Percentiles rank a stretch among this genome's conserved stretches.
Conservation (phyloP, 37 sponge, comb jelly and placozoan species). For the Agelas oroides region DNA sequence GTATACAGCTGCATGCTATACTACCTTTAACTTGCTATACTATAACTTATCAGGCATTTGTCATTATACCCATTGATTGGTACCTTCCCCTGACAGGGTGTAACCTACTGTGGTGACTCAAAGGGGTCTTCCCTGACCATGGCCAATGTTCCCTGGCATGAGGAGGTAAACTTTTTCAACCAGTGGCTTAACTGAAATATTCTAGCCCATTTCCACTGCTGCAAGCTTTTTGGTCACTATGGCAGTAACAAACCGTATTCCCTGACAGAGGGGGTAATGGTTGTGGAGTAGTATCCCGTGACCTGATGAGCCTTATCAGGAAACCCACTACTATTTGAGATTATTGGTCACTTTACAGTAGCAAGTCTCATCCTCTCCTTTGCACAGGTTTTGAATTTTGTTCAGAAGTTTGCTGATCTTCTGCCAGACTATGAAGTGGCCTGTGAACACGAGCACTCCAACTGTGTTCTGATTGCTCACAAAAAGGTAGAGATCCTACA, state of each 20-base stretch:
- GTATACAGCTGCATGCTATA: too few species aligned
- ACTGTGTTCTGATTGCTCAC: constrained; percentile 94
- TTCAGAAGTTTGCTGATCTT: constrained; percentile 76
- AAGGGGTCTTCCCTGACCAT: constrained; percentile 91
- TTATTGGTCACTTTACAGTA: too few species aligned
- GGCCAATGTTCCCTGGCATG: constrained; percentile 97
- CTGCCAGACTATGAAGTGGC: constrained; percentile 90
- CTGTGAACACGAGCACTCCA: constrained; percentile 98
- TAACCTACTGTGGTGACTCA: constrained; percentile 94
- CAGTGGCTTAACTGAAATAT: not conserved
- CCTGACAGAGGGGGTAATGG: not conserved
- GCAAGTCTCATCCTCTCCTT: not conserved
- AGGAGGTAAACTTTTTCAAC: constrained; percentile 67
- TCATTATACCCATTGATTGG: too few species aligned
- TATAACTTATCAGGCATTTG: too few species aligned
- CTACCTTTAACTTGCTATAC: too few species aligned
- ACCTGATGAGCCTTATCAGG: too few species aligned
- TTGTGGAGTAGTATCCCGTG: too few species aligned
- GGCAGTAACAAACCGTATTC: too few species aligned
- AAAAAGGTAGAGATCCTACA: constrained; percentile 68
- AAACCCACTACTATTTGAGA: too few species aligned
- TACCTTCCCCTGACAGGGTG: constrained; percentile 76
- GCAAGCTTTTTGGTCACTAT: not conserved
- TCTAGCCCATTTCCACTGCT: not conserved
- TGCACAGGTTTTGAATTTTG: constrained; percentile 86